Evolutionary conservation across 2,888 invertebrate genomes (phyloP), one percentile per base, ranked within the genome.

Genomic region (Hydrotaea cyrtoneurina): DNA sequence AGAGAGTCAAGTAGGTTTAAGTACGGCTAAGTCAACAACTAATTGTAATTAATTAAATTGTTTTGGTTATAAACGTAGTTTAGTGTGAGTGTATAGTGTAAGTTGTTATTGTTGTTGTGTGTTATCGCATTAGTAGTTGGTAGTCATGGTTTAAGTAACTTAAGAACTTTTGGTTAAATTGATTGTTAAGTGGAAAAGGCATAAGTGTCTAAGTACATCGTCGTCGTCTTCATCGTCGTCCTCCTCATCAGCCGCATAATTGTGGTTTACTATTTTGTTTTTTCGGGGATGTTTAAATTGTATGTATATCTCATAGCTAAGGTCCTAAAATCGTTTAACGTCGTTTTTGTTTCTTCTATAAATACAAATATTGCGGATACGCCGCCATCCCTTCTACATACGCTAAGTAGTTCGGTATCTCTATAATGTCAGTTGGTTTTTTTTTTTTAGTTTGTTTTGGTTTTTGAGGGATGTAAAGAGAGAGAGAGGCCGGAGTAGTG

Each of bases 231-330:
- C 21, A 1, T 55, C 21, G 7, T 31, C 31, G 31, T 31, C 31
- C 2, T 31, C 31, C 2, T 31, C 31, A 31, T 31, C 2, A 31
- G 2, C 31, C 31, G 31, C 31, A 31, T n/a, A 31, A 31, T 0
- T 55, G 11, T 55, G 5, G 17, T 43, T 53, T 53, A n/a, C 15
- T 53, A 53, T 53, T 53, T 53, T 15, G 19, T 19, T 53, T 53
- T 53, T n/a, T n/a, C n/a, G n/a, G n/a, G n/a, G n/a, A n/a, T n/a
- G n/a, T 53, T 23, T 55, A 13, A 26, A 26, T 59, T 23, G 21
- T 23, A 57, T 57, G 21, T 57, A 59, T 23, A 59, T 26, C 59
- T 59, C 59, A 59, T 59, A 59, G 59, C 59, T 59, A 59, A 26
- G 23, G 59, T 59, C 59, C 23, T 59, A 59, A 57, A 59, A 59